Base-by-base conservation (phyloP, 2,888 invertebrate genomes). In the Caenorhabditis sinica region DNA sequence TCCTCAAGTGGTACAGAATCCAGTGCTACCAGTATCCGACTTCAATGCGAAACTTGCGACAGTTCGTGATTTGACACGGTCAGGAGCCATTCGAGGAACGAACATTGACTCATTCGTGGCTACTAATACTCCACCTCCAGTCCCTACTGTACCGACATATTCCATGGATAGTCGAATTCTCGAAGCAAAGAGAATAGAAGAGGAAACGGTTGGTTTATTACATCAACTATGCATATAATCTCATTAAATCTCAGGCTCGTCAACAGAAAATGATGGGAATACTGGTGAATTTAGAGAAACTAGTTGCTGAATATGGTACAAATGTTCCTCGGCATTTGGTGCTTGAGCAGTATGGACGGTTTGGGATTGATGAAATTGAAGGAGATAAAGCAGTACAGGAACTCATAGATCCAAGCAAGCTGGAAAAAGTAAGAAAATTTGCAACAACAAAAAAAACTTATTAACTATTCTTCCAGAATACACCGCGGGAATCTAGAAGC, bases 61-160 rank as follows among this genome's bases (percentile, higher is more conserved):
- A 13, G 66, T 81, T 25, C 40, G 65, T 1, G 40, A 49, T 8
- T 40, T 81, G 65, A n/a, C 66, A 5, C 17, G 45, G 1, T 23
- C 56, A 5, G 80, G 80, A 58, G 13, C n/a, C 4, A 71, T 81
- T 43, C 23, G 49, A 45, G 79, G 65, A 49, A 17, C 79, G 0
- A 13, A 20, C n/a, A 15, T 69, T 23, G 76, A 56, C 23, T n/a
- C 49, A 49, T 49, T 49, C 2, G 6, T 20, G 6, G 43, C 9
- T 1, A 25, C 56, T 0, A 15, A 15, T 33, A 49, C 75, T n/a
- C 36, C 33, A 20, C 15, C 2, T 20, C 45, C 45, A 9, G 58
- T 43, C 5, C 56, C 66, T 1, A 13, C 36, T 28, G 60, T n/a
- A 17, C 61, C 60, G n/a, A 53, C 66, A 2, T 30, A 23, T 20